Evolutionary conservation across 2,888 invertebrate genomes (phyloP), one percentile per base, ranked within the genome.

Genomic region (Syrista parreyssii): DNA sequence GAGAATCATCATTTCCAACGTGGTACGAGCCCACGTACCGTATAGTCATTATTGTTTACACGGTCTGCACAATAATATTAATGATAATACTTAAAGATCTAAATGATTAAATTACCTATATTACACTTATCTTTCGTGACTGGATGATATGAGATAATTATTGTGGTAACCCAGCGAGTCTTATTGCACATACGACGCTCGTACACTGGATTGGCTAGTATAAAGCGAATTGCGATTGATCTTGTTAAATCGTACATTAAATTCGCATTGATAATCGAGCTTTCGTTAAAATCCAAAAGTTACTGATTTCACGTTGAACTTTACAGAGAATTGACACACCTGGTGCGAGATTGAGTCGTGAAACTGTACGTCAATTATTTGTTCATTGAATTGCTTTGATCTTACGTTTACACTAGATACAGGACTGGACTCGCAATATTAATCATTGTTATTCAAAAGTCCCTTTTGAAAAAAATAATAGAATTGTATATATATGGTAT

Each of bases 111-210:
- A 35, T 74, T 33, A 55, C n/a, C 74, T 79, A 79, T 82, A 79
- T 79, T 81, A 82, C 77, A 80, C 78, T 78, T 87, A 85, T 84
- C 81, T 85, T 86, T 88, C 86, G 85, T 87, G 87, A 88, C 88
- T 88, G 83, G 80, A 86, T 87, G 85, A 86, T 74, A 69, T 78
- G 86, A 82, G 85, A 79, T 88, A 87, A 86, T 87, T 82, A 81
- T 85, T 87, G 87, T 88, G 89, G 88, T 88, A 89, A 89, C 89
- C 84, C 83, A 87, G 86, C 80, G 87, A 87, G 85, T 88, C 85
- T 89, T 89, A 90, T 90, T 90, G 89, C 89, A 90, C 87, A 84
- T 87, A 84, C 84, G 84, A 87, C 85, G 83, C 84, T 84, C 55
- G 55, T 55, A 23, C 55, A 55, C 6, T 55, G 55, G 55, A 55